Percentiles rank a stretch among this genome's conserved stretches.
These are phyloP conservation scores for Noctua janthe DNA, from an alignment of 2,888 invertebrate genomes.

Conservation along the genomic window DNA sequence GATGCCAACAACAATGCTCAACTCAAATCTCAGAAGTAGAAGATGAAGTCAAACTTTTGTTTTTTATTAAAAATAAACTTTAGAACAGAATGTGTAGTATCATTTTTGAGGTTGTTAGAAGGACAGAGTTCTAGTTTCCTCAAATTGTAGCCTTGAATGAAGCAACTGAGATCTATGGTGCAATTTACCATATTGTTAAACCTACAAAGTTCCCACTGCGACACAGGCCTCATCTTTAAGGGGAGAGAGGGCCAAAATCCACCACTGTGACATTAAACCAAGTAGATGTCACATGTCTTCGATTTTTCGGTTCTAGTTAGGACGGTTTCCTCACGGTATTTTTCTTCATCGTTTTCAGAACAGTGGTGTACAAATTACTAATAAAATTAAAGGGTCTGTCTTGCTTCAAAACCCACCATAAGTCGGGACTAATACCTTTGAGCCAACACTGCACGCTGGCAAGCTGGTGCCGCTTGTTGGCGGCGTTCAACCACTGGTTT, in stretches of 20 bases:
- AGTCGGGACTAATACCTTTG: not conserved
- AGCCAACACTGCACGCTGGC: not conserved
- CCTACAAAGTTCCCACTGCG: not conserved
- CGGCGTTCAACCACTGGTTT: not conserved
- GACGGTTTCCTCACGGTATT: not conserved
- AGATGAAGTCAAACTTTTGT: conserved; percentile 35
- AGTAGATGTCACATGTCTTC: not conserved
- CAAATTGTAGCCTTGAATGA: not conserved
- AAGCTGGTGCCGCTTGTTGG: not conserved
- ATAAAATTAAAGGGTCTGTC: not conserved
- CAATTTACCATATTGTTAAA: not conserved
- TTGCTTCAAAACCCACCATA: not conserved
- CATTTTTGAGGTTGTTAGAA: conserved; percentile 18
- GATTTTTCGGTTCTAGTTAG: not conserved
- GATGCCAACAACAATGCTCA: conserved; percentile 21
- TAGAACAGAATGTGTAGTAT: conserved; percentile 40
- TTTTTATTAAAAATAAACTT: conserved; percentile 55
- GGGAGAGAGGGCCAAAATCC: not conserved
- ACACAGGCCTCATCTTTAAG: not conserved
- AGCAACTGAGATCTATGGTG: not conserved
- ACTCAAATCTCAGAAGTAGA: conserved; percentile 9
- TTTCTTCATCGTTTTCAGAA: not conserved
- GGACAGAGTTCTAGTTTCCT: not conserved
- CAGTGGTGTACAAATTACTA: not conserved
- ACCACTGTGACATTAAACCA: not conserved